Conservation (phyloP, 2,888 invertebrate genomes). For the Spatulosminthurus flaviceps region DNA sequence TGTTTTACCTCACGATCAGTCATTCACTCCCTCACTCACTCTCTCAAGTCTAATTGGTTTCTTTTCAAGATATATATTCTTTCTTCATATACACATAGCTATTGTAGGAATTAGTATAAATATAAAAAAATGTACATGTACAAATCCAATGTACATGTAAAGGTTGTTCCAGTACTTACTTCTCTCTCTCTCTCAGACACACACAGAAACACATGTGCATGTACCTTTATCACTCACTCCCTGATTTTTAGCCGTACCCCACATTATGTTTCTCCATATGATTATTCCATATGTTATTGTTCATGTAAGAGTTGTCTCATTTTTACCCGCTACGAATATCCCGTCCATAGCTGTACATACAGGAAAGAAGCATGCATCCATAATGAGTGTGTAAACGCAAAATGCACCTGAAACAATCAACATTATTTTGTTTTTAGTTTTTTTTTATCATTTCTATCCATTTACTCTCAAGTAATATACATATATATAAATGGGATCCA, state of each 20-base stretch:
- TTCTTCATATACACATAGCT: background rate
- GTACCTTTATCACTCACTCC: conserved; percentile 18
- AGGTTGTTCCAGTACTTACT: background rate
- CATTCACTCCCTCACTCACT: conserved; percentile 23
- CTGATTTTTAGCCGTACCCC: conserved; percentile 4
- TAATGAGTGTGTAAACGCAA: conserved; percentile 28
- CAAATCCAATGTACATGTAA: background rate
- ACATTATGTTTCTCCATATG: conserved; percentile 13
- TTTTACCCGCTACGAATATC: background rate
- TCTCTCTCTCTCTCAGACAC: too few relatives aligned
- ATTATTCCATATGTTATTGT: background rate
- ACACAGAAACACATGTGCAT: too few relatives aligned
- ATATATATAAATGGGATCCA: background rate
- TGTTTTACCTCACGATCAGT: conserved; percentile 28
- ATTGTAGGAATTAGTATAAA: background rate
- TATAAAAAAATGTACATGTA: background rate
- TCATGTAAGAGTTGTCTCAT: background rate
- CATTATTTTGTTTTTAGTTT: background rate
- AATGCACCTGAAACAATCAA: conserved; percentile 21
- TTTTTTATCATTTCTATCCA: background rate
- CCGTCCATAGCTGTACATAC: background rate
- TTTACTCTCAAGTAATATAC: background rate
- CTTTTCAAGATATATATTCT: background rate
- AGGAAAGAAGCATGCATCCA: background rate
- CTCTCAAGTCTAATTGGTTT: conserved; percentile 15